These are phyloP conservation scores for Ciconia nigra DNA, from an alignment of 2,797 vertebrate species.

Conservation along the genomic window DNA sequence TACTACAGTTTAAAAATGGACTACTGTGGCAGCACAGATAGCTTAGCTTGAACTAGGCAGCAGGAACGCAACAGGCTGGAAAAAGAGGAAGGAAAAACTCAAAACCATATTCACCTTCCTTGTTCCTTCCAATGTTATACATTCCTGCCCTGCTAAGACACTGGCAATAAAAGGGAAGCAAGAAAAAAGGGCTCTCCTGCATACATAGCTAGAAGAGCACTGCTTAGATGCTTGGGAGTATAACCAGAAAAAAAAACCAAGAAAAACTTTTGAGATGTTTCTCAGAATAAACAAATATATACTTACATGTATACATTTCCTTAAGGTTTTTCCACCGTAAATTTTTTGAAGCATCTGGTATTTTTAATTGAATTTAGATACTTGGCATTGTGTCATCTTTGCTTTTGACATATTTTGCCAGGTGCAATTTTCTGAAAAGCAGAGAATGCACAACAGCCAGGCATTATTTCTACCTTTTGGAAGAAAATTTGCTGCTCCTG, in stretches of 20 bases:
- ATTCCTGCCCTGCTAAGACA: neutral
- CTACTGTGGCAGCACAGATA: neutral
- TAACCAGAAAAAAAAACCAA: neutral
- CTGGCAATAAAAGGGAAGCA: neutral
- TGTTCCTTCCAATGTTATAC: neutral
- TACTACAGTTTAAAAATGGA: neutral
- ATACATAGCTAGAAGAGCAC: neutral
- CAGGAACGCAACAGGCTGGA: neutral
- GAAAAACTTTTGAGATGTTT: neutral
- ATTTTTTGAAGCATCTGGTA: neutral
- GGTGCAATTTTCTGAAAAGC: neutral
- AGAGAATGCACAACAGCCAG: neutral
- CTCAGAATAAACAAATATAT: neutral
- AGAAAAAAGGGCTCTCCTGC: neutral
- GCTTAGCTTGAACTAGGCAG: neutral
- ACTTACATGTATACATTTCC: neutral
- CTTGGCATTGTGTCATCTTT: neutral
- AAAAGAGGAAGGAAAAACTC: neutral
- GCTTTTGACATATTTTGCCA: neutral
- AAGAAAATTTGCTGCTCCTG: neutral
- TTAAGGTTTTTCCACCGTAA: neutral
- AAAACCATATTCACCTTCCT: neutral
- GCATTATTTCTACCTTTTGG: neutral
- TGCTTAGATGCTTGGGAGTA: neutral
- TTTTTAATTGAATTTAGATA: neutral